Evolutionary conservation across 2,113 vertebrate genomes (phyloP), one percentile per base, ranked within the genome.

Genomic region (Chaetura pelagica): DNA sequence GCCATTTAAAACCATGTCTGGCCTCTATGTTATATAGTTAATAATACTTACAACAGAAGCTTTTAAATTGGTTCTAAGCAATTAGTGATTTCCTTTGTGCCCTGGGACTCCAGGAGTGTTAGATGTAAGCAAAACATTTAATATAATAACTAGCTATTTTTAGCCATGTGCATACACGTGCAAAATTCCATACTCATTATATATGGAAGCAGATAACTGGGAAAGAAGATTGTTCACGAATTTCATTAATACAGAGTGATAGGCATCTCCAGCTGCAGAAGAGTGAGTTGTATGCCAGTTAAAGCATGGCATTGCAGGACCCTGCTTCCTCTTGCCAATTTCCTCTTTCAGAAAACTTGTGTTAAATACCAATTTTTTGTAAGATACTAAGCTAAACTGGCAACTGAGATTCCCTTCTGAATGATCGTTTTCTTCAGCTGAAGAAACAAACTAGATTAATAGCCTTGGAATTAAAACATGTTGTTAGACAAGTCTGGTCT

Each of bases 231-330:
- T 61, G 15, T 51, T 79, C 58, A 52, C 51, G n/a, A 76, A 67
- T 35, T 61, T 64, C 2, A 12, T 83, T 68, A 24, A 29, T 18
- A 15, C 1, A 6, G 34, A 48, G 12, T 0, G 0, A 42, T 69
- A 52, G 23, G 20, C 30, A 44, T 84, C 52, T 73, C 67, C 35
- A 22, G 61, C 21, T 85, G 73, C 30, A 24, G 42, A 61, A 58
- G 26, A 48, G 8, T 32, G 23, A 63, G 38, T 22, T 54, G 12
- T 58, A 9, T 74, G 51, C 26, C 3, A 8, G 2, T 90, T 87
- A 63, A 75, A 67, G 32, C 48, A 29, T 55, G 32, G n/a, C 17
- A 8, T 7, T 38, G 30, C 51, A n/a, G 19, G 75, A 58, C 24
- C 9, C 40, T 82, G 12, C 3, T 62, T 90, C 24, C 29, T 88